Evolutionary conservation across 2,888 invertebrate species (phyloP).

Genomic region (Nysson spinosus): DNA sequence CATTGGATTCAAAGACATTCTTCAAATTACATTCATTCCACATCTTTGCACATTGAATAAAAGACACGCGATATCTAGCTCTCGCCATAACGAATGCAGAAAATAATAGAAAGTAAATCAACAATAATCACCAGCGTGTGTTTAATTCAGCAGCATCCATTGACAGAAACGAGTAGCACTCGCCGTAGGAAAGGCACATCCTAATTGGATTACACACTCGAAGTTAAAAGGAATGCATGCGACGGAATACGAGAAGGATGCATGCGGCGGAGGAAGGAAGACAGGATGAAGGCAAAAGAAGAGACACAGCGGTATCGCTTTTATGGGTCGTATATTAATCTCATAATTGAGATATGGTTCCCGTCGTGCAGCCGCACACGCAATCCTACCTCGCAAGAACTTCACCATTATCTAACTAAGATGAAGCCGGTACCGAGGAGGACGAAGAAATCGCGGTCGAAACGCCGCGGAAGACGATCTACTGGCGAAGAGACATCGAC

Average conservation of each 20-base stretch:
- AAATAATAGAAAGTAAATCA: too few relatives aligned
- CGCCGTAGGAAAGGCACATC: conserved; percentile 18
- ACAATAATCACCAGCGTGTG: too few relatives aligned
- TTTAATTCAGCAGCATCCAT: conserved; percentile 15
- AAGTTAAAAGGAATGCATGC: conserved; percentile 45
- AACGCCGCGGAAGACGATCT: conserved; percentile 10
- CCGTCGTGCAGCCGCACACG: conserved; percentile 58
- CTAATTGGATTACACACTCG: conserved; percentile 71
- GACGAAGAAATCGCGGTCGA: conserved; percentile 17
- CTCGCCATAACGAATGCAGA: too few relatives aligned
- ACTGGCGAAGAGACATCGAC: not conserved
- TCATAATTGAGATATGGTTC: conserved; percentile 74
- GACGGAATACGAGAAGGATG: conserved; percentile 18
- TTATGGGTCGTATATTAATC: conserved; percentile 75
- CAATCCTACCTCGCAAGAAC: conserved; percentile 60
- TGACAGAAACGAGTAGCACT: conserved; percentile 29
- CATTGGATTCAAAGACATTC: too few relatives aligned
- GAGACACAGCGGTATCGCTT: conserved; percentile 62
- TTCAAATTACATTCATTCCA: too few relatives aligned
- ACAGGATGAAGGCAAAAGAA: conserved; percentile 1
- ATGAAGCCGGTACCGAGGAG: conserved; percentile 10
- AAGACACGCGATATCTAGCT: too few relatives aligned
- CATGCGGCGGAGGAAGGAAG: conserved; percentile 20
- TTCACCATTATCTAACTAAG: conserved; percentile 58
- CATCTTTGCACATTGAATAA: too few relatives aligned